These are phyloP conservation scores for Drosophila anomelani DNA, from an alignment of 2,888 invertebrate genomes.

Conservation along the genomic window DNA sequence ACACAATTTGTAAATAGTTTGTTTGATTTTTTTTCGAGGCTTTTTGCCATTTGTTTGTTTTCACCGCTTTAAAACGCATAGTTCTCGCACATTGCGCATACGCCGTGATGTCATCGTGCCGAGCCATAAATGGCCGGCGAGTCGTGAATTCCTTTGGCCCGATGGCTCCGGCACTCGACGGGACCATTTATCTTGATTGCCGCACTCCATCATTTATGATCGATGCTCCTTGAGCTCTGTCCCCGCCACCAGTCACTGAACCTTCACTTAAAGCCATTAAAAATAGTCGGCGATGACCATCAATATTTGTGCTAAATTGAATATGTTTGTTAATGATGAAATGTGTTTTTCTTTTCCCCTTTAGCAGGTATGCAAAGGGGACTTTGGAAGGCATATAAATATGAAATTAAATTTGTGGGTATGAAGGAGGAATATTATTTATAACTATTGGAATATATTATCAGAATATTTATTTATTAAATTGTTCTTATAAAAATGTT, in stretches of 20 bases:
- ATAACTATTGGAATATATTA: not conserved
- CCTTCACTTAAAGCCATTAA: slow-evolving; percentile 22
- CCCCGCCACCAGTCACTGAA: slow-evolving; percentile 20
- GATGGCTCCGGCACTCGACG: slow-evolving; percentile 49
- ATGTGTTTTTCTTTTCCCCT: slow-evolving; percentile 18
- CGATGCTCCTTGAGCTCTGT: slow-evolving; percentile 58
- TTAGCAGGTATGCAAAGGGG: slow-evolving; percentile 61
- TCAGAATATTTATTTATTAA: not conserved
- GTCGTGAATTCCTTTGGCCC: slow-evolving; percentile 51
- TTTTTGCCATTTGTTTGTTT: slow-evolving; percentile 4
- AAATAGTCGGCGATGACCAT: slow-evolving; percentile 26
- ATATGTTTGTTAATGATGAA: slow-evolving; percentile 22
- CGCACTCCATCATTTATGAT: slow-evolving; percentile 72
- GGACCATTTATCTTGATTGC: slow-evolving; percentile 72
- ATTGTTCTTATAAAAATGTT: not conserved
- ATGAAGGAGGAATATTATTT: too few species aligned
- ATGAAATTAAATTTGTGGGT: too few species aligned
- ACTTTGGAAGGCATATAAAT: too few species aligned
- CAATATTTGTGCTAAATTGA: slow-evolving; percentile 38
- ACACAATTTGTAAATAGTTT: slow-evolving; percentile 62
- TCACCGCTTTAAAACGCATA: slow-evolving; percentile 35
- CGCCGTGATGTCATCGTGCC: slow-evolving; percentile 47
- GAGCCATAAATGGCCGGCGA: slow-evolving; percentile 54
- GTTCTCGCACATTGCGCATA: slow-evolving; percentile 40
- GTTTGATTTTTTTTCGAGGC: slow-evolving; percentile 21